A percentile compares a stretch with the other conserved stretches of the same genome.
Evolutionary conservation across 2,113 vertebrate species (phyloP).

Genomic region (Microtus ochrogaster): DNA sequence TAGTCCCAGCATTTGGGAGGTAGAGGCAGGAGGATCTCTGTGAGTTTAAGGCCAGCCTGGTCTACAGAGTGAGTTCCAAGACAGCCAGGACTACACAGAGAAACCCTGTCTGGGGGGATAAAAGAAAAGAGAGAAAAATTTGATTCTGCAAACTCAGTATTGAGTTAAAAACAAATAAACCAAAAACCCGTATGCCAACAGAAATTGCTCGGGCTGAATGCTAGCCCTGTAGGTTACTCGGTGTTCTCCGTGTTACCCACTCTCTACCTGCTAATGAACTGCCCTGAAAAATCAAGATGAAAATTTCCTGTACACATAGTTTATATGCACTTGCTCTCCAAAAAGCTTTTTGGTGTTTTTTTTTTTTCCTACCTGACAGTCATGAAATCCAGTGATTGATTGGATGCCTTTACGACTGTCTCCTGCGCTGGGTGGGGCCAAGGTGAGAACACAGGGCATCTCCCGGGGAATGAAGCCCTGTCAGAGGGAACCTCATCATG

Average conservation of each 20-base stretch:
- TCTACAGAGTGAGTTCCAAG: background rate
- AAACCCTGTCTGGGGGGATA: background rate
- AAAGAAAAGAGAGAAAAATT: background rate
- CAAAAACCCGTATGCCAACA: background rate
- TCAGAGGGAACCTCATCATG: background rate
- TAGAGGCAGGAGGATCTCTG: background rate
- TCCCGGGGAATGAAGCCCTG: background rate
- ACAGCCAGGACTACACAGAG: background rate
- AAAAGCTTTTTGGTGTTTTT: background rate
- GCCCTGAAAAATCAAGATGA: background rate
- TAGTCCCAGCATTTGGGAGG: background rate
- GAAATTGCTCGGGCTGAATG: background rate
- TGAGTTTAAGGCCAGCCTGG: background rate
- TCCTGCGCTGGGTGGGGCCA: constrained; percentile 21
- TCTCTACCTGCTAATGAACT: background rate
- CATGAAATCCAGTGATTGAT: background rate
- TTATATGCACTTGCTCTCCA: background rate
- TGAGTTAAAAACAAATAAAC: background rate
- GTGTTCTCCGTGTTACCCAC: background rate
- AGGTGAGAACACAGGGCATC: constrained; percentile 27
- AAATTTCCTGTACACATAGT: background rate
- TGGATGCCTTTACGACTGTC: background rate
- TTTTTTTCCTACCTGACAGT: background rate
- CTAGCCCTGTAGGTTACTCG: background rate
- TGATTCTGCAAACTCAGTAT: background rate